Evolutionary conservation across 2,888 invertebrate genomes (phyloP).

Genomic region (Lagria hirta): DNA sequence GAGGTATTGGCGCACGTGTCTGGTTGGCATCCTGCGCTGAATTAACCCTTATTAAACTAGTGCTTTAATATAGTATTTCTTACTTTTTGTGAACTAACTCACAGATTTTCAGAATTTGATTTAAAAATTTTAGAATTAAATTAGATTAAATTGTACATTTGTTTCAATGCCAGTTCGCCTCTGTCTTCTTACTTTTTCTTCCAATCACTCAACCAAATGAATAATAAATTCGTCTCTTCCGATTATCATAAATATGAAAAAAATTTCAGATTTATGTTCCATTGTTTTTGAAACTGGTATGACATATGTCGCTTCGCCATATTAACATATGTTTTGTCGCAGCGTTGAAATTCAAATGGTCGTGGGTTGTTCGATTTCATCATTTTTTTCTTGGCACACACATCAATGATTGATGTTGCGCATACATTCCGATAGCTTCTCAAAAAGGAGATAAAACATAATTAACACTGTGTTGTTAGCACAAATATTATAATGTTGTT

Average conservation of each 20-base stretch:
- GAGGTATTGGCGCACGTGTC: too few relatives aligned
- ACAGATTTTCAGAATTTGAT: too few relatives aligned
- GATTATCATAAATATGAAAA: constrained; percentile 20
- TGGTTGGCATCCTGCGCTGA: too few relatives aligned
- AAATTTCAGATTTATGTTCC: constrained; percentile 36
- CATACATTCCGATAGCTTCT: constrained; percentile 4
- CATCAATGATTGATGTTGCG: constrained; percentile 21
- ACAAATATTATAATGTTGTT: constrained; percentile 12
- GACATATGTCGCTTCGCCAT: constrained; percentile 38
- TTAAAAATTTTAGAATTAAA: too few relatives aligned
- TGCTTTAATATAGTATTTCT: too few relatives aligned
- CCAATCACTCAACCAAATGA: constrained; percentile 14
- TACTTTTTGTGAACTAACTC: too few relatives aligned
- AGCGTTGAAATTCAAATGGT: constrained; percentile 35
- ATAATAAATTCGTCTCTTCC: constrained; percentile 19
- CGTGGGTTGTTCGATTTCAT: constrained; percentile 16
- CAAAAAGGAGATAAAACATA: constrained; percentile 9
- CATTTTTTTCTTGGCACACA: constrained; percentile 17
- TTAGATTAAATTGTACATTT: too few relatives aligned
- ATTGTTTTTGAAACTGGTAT: constrained; percentile 39
- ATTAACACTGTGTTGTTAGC: constrained; percentile 16
- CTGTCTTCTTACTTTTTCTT: constrained; percentile 17
- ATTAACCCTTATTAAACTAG: too few relatives aligned
- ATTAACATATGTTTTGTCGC: constrained; percentile 44
- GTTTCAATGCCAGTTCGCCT: too few relatives aligned